Evolutionary conservation across 2,888 invertebrate species (phyloP).

Genomic region (Netelia inedita): DNA sequence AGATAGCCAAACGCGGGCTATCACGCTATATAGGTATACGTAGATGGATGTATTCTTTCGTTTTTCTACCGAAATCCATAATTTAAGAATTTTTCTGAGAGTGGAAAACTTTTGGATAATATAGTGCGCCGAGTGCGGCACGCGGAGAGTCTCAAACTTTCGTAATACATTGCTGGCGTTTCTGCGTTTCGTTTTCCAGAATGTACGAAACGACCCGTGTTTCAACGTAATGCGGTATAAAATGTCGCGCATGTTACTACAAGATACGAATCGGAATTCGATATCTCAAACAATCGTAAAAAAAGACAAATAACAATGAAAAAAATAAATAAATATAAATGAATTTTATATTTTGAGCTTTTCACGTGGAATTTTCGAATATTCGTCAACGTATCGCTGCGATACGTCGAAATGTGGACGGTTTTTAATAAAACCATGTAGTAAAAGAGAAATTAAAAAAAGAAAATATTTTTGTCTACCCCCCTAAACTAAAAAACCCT

Average conservation of each 20-base stretch:
- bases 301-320: neutral
- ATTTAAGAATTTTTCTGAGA: slow-evolving; percentile 83
- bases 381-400: too few species aligned
- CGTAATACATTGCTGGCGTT: slow-evolving; percentile 83
- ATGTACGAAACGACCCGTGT: slow-evolving; percentile 57
- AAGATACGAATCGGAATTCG: slow-evolving; percentile 22
- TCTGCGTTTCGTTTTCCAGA: slow-evolving; percentile 76
- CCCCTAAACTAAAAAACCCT: neutral
- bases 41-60: slow-evolving; percentile 32
- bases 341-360: neutral
- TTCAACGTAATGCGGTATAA: slow-evolving; percentile 69
- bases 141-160: slow-evolving; percentile 77
- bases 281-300: neutral
- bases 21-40: neutral
- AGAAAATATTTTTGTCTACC: too few species aligned
- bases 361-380: slow-evolving; percentile 79
- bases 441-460: too few species aligned
- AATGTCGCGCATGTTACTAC: slow-evolving; percentile 23
- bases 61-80: slow-evolving; percentile 81
- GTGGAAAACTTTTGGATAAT: slow-evolving; percentile 83
- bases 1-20: neutral
- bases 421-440: too few species aligned
- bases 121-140: slow-evolving; percentile 72
- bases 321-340: slow-evolving; percentile 72
- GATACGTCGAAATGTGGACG: too few species aligned